Base-by-base conservation (phyloP, 2,888 invertebrate species). In the Meiosimyza decipiens region DNA sequence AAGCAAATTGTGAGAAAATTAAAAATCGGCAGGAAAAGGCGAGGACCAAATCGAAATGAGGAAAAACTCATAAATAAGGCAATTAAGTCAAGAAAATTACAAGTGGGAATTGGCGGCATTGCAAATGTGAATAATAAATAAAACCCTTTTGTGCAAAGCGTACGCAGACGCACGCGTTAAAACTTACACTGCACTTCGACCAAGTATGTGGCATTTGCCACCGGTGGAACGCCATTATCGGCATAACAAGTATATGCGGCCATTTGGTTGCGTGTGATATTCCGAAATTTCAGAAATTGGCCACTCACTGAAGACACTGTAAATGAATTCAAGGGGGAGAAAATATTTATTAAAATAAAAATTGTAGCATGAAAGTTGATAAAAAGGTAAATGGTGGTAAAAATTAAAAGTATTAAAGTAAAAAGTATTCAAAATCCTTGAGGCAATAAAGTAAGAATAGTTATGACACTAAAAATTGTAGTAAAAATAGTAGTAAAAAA, bases 111-210 rank as follows among this genome's bases (percentile, higher is more conserved):
- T 50, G 52, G 33, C 13, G 33, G 22, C 22, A 33, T 5, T 3
- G 60, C 11, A 13, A n/a, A 40, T n/a, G 33, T 9, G 40, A 40
- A 62, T 33, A 15, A 33, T 28, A 13, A 60, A 60, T n/a, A 60
- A 60, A 5, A 60, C 60, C 3, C 15, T 12, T 54, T 9, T 57
- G 57, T 22, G 22, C 22, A 22, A 22, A 22, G 22, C 57, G 28
- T 57, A 13, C n/a, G 16, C 40, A 18, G 16, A 40, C 9, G 40
- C 9, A 9, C 9, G 22, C n/a, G 3, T 22, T 49, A 6, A 74
- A 83, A 91, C 95, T 94, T 87, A 97, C 97, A 97, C 82, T 95
- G 93, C 11, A 97, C 95, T 87, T 95, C 94, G n/a, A 97, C 90
- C 71, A 91, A 90, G 77, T 94, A 95, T 15, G 92, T 93, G 84